Evolutionary conservation across 2,888 invertebrate species (phyloP).

Genomic region (Poecilobothrus nobilitatus): DNA sequence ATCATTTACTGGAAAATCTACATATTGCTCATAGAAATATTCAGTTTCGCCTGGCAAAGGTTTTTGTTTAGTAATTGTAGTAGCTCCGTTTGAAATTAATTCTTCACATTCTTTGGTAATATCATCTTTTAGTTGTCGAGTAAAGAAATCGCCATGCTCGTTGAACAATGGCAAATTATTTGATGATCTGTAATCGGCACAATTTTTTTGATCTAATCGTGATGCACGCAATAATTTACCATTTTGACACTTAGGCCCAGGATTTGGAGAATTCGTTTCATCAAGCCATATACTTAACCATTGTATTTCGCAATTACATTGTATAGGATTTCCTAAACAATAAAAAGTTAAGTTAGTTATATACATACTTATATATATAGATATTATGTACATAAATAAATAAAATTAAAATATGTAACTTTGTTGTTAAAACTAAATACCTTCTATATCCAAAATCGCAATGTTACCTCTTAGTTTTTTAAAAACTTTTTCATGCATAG

Average conservation of each 20-base stretch:
- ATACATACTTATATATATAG: not conserved
- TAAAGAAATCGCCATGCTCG: constrained; percentile 62
- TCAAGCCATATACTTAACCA: constrained; percentile 79
- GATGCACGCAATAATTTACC: constrained; percentile 67
- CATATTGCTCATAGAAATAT: constrained; percentile 74
- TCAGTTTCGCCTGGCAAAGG: constrained; percentile 69
- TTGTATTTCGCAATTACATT: constrained; percentile 70
- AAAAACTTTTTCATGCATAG: constrained; percentile 65
- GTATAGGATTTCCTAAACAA: constrained; percentile 65
- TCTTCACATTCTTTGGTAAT: constrained; percentile 45
- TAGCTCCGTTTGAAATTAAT: constrained; percentile 41
- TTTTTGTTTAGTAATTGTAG: constrained; percentile 47
- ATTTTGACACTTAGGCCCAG: constrained; percentile 69
- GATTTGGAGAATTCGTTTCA: constrained; percentile 56
- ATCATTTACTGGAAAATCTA: constrained; percentile 65
- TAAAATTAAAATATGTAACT: constrained; percentile 5
- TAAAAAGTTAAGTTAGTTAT: not conserved
- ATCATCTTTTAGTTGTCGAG: constrained; percentile 48
- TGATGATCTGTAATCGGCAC: constrained; percentile 41
- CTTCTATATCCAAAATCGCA: constrained; percentile 74
- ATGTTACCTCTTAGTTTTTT: constrained; percentile 70
- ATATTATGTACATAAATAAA: not conserved
- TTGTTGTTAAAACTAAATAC: constrained; percentile 40
- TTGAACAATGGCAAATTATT: constrained; percentile 53
- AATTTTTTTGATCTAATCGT: constrained; percentile 61